phyloP scores from a whole-genome alignment of 2,113 vertebrate genomes.

The Etheostoma cragini region DNA sequence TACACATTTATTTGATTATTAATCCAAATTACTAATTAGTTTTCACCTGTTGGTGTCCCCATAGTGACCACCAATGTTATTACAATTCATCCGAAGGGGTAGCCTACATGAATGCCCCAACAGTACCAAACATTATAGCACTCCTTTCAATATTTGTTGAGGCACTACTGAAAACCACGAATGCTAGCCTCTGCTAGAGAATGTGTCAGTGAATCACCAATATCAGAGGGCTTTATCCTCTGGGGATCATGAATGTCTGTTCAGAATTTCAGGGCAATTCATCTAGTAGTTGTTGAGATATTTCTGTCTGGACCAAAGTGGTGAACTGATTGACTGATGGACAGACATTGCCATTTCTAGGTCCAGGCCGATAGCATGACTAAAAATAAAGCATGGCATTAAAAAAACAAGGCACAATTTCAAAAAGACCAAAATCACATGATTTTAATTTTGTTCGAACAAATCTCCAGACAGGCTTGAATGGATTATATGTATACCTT shows the following conservation, averaged over 20 bases:
- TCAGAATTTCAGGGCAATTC: neutral
- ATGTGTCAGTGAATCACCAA: neutral
- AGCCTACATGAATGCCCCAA: neutral
- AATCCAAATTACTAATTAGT: neutral
- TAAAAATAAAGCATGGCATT: neutral
- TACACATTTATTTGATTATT: neutral
- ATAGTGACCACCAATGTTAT: neutral
- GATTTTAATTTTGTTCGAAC: slow-evolving; percentile 47
- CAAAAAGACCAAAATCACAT: slow-evolving; percentile 14
- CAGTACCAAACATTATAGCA: neutral
- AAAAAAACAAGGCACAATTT: slow-evolving; percentile 4
- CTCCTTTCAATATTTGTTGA: neutral
- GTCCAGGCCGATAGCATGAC: neutral
- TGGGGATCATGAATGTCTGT: neutral
- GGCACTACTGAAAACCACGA: neutral
- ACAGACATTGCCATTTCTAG: neutral
- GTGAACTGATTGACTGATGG: neutral
- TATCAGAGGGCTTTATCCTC: neutral
- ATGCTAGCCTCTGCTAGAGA: neutral
- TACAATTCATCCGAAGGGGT: neutral
- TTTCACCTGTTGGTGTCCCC: neutral
- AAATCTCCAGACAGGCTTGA: slow-evolving; percentile 59
- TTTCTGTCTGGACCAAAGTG: neutral
- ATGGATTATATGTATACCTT: slow-evolving; percentile 71
- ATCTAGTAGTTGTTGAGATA: neutral